Conservation (phyloP, 1,140 invertebrate species). For the Drosophila jambulina region DNA sequence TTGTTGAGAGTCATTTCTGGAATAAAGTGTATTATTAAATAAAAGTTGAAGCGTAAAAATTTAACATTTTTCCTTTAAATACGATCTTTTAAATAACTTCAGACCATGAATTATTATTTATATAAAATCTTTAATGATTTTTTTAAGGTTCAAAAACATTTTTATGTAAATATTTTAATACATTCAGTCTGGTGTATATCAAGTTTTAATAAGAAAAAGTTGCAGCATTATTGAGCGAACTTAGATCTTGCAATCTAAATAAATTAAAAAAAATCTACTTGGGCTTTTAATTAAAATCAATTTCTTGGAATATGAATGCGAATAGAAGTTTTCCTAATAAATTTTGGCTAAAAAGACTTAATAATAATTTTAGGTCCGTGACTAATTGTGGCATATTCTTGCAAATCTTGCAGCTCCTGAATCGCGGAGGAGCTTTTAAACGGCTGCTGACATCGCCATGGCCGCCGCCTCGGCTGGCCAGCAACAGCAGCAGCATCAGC, state of each 20-base stretch:
- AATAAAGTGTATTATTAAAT: neutral
- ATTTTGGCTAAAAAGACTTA: neutral
- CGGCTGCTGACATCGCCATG: slow-evolving; percentile 73
- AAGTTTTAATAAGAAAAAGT: neutral
- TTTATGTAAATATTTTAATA: neutral
- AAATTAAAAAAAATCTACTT: neutral
- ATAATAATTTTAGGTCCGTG: neutral
- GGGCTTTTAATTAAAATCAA: neutral
- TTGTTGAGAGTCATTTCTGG: neutral
- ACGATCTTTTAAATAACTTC: neutral
- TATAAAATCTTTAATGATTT: neutral
- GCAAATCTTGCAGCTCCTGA: slow-evolving; percentile 57
- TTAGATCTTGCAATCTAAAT: neutral
- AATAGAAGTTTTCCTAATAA: neutral
- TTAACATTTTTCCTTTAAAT: neutral
- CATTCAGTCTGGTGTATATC: neutral
- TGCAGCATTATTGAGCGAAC: neutral
- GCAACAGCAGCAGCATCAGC: slow-evolving; percentile 73
- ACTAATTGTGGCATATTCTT: slow-evolving; percentile 23
- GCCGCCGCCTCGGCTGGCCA: slow-evolving; percentile 83
- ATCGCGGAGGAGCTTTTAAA: slow-evolving; percentile 51
- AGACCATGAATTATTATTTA: neutral
- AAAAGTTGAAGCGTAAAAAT: neutral
- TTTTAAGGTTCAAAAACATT: neutral
- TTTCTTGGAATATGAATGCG: neutral